Base-by-base conservation (phyloP, 1,140 invertebrate species). In the Philotrypesis tridentata region DNA sequence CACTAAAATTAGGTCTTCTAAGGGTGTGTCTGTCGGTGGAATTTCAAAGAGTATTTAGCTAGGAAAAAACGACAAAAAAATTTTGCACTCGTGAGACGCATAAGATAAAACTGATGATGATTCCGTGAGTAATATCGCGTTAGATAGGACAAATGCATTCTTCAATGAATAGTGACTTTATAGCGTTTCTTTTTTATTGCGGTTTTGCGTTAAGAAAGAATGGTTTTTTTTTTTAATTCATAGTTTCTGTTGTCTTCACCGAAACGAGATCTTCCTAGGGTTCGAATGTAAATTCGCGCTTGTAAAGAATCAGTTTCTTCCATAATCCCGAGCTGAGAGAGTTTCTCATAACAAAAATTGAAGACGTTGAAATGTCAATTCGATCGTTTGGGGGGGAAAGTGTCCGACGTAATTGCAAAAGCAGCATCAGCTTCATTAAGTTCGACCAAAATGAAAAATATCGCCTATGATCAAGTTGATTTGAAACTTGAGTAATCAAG, bases 241-340 rank as follows among this genome's bases (percentile, higher is more conserved):
- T 65, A 65, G 21, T 29, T 65, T 29, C 7, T 60, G 7, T 65
- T 65, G 11, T 21, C 61, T 25, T 25, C 23, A 29, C 8, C 17
- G 8, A 27, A 31, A 70, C 29, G 2, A 68, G 25, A 55, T 70
- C 67, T 79, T 60, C 77, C 67, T 11, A 33, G 21, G 8, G n/a
- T 37, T 48, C 67, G 27, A 55, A 12, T 6, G 0, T 68, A n/a
- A 67, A 29, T 68, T 68, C 83, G 82, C 82, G 76, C 83, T n/a
- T n/a, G 79, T 79, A 71, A 84, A 86, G 17, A 37, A 77, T 70
- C 43, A 77, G 1, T 86, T 87, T 83, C 80, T 85, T 83, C 65
- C 73, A 43, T 73, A 29, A 27, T 29, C 60, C n/a, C 9, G 29
- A 33, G 60, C 70, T 25, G 68, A 83, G 82, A 67, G 55, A 77